Evolutionary conservation across 2,797 vertebrate species (phyloP), one percentile per base, ranked within the genome.

Genomic region (Macropodus opercularis): DNA sequence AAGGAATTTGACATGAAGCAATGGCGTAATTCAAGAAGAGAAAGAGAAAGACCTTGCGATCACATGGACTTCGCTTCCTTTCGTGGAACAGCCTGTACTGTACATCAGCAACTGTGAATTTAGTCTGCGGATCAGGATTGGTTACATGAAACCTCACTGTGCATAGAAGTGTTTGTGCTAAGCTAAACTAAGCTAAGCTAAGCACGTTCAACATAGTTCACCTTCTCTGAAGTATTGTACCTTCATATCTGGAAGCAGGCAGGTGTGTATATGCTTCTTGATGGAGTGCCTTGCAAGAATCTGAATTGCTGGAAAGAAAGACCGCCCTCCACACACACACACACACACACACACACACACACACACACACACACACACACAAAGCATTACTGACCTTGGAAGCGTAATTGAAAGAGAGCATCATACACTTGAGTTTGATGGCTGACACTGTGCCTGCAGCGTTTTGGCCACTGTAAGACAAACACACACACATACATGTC

Each of bases 361-460:
- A 32, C 29, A n/a, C 48, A 52, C 36, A 31, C 39, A 32, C 9
- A 29, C 36, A 53, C 44, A 27, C 10, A 18, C 26, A 68, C 13
- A 39, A 29, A 42, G 46, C 53, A 12, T n/a, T 34, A 24, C 38
- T 86, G 80, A 85, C 87, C 82, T 87, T 85, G 81, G 65, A 78
- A 72, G 47, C 75, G 27, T 76, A 46, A 43, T 61, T 72, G 55
- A 71, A 70, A 50, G 72, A 64, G 27, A 68, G 65, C 71, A 17
- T 62, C 72, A 64, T 51, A 66, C 51, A 53, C 58, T 64, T 83
- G 76, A 55, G 49, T 63, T 83, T 62, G 62, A 77, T 21, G 63
- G 82, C 53, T 88, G 87, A 85, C 50, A 80, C 82, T 85, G 73
- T 64, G 72, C 48, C 65, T 80, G 75, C 75, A 72, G 79, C 62